Base-by-base conservation (phyloP, 2,797 vertebrate species). In the Babyrousa celebensis region DNA sequence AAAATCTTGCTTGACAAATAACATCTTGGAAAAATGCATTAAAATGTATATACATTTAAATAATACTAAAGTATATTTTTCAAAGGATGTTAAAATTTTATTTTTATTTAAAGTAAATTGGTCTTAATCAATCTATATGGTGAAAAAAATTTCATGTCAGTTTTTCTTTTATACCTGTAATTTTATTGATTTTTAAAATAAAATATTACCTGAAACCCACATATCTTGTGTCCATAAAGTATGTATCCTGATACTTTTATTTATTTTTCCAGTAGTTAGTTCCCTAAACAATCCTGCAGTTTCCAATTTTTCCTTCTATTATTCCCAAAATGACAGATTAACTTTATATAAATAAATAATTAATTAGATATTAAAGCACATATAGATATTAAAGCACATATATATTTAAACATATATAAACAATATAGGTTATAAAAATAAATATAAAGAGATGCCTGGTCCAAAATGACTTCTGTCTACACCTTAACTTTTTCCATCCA, bases 181-280 rank as follows among this genome's bases (percentile, higher is more conserved):
- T 79, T 72, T 90, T 90, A 65, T 71, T 21, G 62, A 72, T 43
- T 92, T 89, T 27, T 23, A 83, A 91, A 65, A 40, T 54, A 32
- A 1, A 63, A 48, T 52, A 36, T 70, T 67, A 29, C 63, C 17
- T 36, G 83, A 91, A 83, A 63, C 2, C 3, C 14, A 62, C 16
- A 68, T 43, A 63, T 82, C 29, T 63, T 18, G 1, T 56, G 27
- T 71, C 4, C 63, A 40, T 65, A 65, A 72, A 0, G 2, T 85
- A 1, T 79, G 6, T 71, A 36, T 70, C 36, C 5, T 23, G 54
- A 16, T 5, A n/a, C 29, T 78, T 83, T 77, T 72, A 67, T 71
- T 71, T 78, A 60, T 67, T 94, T 72, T 79, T 60, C 25, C 12
- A 27, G 3, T 40, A 65, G 8, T 80, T 71, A 43, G 7, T 40